Evolutionary conservation across 1,140 invertebrate genomes (phyloP).

Genomic region (Formica selysi): DNA sequence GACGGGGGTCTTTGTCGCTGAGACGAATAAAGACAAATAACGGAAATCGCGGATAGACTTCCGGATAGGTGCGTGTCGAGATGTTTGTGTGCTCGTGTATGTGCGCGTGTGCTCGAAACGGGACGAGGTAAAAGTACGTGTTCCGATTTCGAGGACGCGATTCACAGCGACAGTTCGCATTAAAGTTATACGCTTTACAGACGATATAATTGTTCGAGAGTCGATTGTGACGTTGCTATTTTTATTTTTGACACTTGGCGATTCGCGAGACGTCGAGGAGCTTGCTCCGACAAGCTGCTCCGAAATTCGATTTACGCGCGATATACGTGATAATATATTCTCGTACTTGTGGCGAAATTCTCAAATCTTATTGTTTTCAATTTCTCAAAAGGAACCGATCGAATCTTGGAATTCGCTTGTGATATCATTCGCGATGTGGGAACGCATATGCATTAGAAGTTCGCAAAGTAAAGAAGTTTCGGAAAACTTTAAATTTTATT

Average conservation of each 20-base stretch:
- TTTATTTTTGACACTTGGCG: conserved; percentile 10
- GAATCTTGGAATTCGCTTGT: not conserved
- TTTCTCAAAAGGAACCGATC: not conserved
- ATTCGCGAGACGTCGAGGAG: not conserved
- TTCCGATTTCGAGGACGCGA: conserved; percentile 40
- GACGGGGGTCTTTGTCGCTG: not conserved
- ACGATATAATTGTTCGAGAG: not conserved
- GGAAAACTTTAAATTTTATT: not conserved
- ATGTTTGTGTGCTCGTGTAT: not conserved
- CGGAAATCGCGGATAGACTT: conserved; percentile 2
- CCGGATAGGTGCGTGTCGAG: not conserved
- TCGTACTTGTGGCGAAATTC: too few relatives aligned
- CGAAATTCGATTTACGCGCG: not conserved
- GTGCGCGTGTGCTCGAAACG: not conserved
- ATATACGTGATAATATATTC: not conserved
- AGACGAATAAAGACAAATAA: not conserved
- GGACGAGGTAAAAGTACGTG: conserved; percentile 45
- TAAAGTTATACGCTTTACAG: not conserved
- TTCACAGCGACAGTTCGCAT: not conserved
- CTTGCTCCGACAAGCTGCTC: not conserved
- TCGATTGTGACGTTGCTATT: conserved; percentile 15
- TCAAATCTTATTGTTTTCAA: not conserved
- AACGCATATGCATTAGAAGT: not conserved
- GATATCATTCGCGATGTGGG: not conserved
- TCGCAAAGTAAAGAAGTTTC: not conserved